Percentiles rank a stretch among this genome's conserved stretches.
phyloP scores from a whole-genome alignment of 2,797 vertebrate genomes.

The Schizothorax lantsangensis region DNA sequence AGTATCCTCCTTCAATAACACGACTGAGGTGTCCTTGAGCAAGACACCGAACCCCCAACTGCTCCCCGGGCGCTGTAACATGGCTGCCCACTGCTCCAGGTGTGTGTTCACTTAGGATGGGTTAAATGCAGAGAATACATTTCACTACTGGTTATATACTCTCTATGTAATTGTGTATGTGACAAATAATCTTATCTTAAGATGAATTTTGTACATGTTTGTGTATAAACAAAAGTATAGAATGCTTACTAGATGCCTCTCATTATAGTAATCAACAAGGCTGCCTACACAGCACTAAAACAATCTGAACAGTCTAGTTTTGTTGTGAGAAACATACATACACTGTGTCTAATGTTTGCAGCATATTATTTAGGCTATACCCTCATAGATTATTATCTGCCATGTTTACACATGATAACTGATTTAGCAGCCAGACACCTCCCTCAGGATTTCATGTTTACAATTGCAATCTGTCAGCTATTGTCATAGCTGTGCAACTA shows the following conservation, averaged over 20 bases:
- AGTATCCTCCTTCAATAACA: too few species aligned
- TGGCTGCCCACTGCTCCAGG: too few species aligned
- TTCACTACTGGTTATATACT: too few species aligned
- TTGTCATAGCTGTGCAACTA: slow-evolving; percentile 14
- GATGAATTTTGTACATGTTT: neutral
- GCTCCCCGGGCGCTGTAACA: too few species aligned
- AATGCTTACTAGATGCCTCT: neutral
- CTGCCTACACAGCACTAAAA: neutral
- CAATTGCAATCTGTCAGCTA: slow-evolving; percentile 55
- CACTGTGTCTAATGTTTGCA: neutral
- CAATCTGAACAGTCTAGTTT: neutral
- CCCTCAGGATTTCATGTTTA: neutral
- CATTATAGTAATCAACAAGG: neutral
- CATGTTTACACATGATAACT: slow-evolving; percentile 12
- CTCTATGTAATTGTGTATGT: too few species aligned
- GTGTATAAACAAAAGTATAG: neutral
- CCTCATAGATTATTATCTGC: slow-evolving; percentile 3
- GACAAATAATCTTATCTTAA: too few species aligned
- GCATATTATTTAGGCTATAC: neutral
- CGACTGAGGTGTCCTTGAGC: too few species aligned
- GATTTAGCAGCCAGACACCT: neutral
- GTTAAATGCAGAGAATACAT: too few species aligned
- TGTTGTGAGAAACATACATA: neutral
- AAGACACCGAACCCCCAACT: too few species aligned
- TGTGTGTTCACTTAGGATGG: too few species aligned